A percentile compares a stretch with the other conserved stretches of the same genome.
Conservation (phyloP, 2,113 vertebrate genomes). For the human (Homo sapiens) region DNA sequence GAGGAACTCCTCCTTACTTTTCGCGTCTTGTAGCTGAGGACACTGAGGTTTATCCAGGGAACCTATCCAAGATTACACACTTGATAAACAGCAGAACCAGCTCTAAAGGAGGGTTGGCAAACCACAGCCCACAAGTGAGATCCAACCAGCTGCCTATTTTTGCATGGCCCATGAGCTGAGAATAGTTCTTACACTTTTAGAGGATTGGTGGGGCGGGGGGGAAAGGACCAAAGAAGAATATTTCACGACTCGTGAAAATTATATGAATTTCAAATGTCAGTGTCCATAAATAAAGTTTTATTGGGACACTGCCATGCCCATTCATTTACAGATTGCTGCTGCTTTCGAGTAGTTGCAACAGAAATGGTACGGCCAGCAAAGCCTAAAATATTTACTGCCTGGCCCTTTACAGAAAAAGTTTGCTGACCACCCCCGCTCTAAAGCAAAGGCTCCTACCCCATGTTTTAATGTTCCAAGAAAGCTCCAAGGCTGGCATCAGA, state of each 20-base stretch:
- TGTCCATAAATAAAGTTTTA: conserved; percentile 10
- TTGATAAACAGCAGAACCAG: background rate
- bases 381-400: background rate
- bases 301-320: background rate
- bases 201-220: background rate
- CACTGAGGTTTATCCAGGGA: background rate
- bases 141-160: background rate
- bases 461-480: background rate
- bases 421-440: background rate
- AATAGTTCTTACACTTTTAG: background rate
- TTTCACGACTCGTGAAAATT: background rate
- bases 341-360: background rate
- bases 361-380: background rate
- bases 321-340: background rate
- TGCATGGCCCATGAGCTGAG: background rate
- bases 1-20: background rate
- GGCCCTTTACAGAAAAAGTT: background rate
- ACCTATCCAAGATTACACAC: background rate
- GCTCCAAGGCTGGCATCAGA: fast-evolving
- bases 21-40: background rate
- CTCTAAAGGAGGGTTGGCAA: background rate
- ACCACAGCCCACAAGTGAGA: background rate
- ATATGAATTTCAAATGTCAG: conserved; percentile 14
- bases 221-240: background rate
- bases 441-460: background rate